Conservation (phyloP, 2,888 invertebrate genomes). For the Sinotaia quadrata region DNA sequence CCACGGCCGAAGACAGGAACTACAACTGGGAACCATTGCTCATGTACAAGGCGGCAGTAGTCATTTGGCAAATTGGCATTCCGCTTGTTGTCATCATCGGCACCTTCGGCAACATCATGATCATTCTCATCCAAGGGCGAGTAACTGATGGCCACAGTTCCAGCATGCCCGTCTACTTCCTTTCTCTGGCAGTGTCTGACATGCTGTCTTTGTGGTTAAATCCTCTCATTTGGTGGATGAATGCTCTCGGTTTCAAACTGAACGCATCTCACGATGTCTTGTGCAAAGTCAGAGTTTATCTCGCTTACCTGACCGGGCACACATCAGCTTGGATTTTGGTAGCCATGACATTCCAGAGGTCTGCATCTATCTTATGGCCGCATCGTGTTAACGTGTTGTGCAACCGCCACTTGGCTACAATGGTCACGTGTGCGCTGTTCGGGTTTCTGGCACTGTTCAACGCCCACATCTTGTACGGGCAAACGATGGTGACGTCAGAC, state of each 20-base stretch:
- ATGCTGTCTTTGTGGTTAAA: constrained; percentile 29
- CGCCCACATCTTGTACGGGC: constrained; percentile 16
- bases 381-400: constrained; percentile 3
- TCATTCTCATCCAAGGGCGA: constrained; percentile 5
- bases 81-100: constrained; percentile 1
- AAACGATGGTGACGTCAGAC: background rate
- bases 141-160: background rate
- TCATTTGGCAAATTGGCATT: constrained; percentile 3
- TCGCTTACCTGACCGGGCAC: constrained; percentile 11
- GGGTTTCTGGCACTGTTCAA: background rate
- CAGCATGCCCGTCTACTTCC: constrained; percentile 27
- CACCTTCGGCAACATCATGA: constrained; percentile 15
- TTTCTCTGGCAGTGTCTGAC: constrained; percentile 32
- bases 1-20: no score
- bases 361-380: constrained; percentile 25
- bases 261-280: constrained; percentile 11
- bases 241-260: background rate
- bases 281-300: constrained; percentile 28
- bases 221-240: background rate
- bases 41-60: background rate
- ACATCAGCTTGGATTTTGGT: constrained; percentile 32
- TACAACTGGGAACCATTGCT: no score
- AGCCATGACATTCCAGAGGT: constrained; percentile 29
- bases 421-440: background rate
- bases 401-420: background rate